A percentile compares a stretch with the other conserved stretches of the same genome.
Evolutionary conservation across 2,888 invertebrate genomes (phyloP).

Genomic region (Acrocyrtus sp.): DNA sequence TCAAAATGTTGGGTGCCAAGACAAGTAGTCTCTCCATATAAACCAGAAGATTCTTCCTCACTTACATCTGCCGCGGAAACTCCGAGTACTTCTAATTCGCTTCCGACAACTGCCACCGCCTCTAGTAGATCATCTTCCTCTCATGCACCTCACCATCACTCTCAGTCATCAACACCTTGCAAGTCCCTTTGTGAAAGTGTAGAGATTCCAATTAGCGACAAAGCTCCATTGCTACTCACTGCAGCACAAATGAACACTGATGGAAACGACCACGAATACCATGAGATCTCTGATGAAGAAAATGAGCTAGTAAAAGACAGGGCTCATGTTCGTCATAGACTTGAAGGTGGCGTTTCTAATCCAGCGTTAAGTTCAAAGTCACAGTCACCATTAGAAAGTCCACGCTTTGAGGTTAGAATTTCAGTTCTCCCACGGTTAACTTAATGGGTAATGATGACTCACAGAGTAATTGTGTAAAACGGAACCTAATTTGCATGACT

Average conservation of each 20-base stretch:
- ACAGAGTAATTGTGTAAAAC: too few relatives aligned
- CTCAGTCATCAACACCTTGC: slow-evolving; percentile 42
- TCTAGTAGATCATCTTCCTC: slow-evolving; percentile 8
- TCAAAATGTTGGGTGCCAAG: slow-evolving; percentile 67
- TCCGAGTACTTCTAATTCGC: slow-evolving; percentile 42
- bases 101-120: slow-evolving; percentile 22
- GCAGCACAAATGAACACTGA: slow-evolving; percentile 58
- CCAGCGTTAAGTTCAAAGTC: slow-evolving; percentile 63
- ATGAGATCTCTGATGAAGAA: slow-evolving; percentile 85
- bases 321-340: slow-evolving; percentile 33
- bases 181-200: slow-evolving; percentile 52
- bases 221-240: slow-evolving; percentile 59
- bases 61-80: slow-evolving; percentile 31
- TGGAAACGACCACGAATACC: slow-evolving; percentile 76
- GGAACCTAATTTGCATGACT: too few relatives aligned
- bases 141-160: slow-evolving; percentile 4
- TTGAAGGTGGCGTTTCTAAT: slow-evolving; percentile 58
- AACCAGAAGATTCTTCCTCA: slow-evolving; percentile 52
- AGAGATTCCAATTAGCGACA: slow-evolving; percentile 61
- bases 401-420: slow-evolving; percentile 67
- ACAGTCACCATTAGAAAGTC: slow-evolving; percentile 67
- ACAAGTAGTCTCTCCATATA: slow-evolving; percentile 63
- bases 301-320: slow-evolving; percentile 64
- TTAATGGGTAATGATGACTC: too few relatives aligned
- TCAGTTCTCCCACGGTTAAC: too few relatives aligned